phyloP scores from a whole-genome alignment of 2,888 invertebrate genomes.

The Tenthredo scrophulariae region DNA sequence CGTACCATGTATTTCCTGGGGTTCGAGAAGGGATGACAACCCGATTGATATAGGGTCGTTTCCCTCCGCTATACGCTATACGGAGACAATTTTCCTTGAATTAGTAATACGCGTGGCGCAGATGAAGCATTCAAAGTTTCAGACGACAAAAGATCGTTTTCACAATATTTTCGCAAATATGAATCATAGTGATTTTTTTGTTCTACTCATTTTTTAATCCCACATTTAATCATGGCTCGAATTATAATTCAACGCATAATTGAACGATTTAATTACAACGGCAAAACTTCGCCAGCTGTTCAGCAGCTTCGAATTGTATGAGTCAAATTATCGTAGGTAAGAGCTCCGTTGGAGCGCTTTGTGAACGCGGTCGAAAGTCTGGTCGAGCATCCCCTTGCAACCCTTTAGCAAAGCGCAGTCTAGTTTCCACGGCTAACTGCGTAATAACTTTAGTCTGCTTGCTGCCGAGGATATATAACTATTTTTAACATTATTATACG shows the following conservation, averaged over 20 bases:
- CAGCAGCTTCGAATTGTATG: conserved; percentile 3
- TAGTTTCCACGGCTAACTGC: not conserved
- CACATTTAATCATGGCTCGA: not conserved
- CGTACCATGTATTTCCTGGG: conserved; percentile 20
- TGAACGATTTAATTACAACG: not conserved
- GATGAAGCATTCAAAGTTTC: too few species aligned
- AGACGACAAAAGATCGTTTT: too few species aligned
- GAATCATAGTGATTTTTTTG: not conserved
- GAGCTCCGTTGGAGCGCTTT: not conserved
- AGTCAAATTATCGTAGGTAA: conserved; percentile 18
- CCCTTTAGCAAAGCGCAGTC: not conserved
- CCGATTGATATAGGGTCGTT: conserved; percentile 38
- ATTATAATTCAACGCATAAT: not conserved
- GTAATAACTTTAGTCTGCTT: not conserved
- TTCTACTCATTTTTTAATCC: not conserved
- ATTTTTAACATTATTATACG: not conserved
- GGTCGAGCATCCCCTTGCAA: not conserved
- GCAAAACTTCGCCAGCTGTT: not conserved
- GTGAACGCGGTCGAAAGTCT: not conserved
- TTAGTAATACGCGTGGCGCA: not conserved
- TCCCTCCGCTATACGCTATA: not conserved
- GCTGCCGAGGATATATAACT: not conserved
- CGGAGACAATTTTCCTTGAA: conserved; percentile 19
- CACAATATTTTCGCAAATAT: too few species aligned
- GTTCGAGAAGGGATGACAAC: conserved; percentile 37